phyloP scores from a whole-genome alignment of 2,113 vertebrate species.

The Sarotherodon lohbergeri region DNA sequence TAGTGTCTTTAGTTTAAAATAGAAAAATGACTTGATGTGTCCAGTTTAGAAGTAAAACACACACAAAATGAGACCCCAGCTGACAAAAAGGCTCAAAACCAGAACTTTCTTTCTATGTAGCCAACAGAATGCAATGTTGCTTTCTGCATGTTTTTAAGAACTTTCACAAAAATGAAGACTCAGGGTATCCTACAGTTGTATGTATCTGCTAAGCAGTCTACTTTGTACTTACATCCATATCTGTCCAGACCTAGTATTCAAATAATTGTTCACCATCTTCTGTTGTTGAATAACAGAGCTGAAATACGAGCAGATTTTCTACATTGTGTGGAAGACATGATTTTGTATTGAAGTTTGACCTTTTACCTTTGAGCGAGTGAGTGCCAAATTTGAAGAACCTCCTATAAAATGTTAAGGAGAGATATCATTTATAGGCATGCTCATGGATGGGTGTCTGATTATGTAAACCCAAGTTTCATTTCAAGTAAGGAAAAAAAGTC shows the following conservation, averaged over 20 bases:
- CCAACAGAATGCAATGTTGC: background rate
- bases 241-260: background rate
- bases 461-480: background rate
- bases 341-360: background rate
- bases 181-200: background rate
- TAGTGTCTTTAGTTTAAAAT: background rate
- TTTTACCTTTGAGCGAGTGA: background rate
- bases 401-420: background rate
- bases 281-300: background rate
- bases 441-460: background rate
- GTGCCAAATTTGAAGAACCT: background rate
- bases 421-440: background rate
- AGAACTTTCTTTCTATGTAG: background rate
- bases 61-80: background rate
- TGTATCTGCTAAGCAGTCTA: background rate
- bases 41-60: background rate
- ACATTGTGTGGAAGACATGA: background rate
- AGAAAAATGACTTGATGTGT: background rate
- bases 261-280: background rate
- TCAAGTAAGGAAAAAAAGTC: background rate
- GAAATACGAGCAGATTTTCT: background rate
- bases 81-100: background rate
- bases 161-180: background rate
- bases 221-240: background rate
- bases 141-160: background rate